phyloP scores from a whole-genome alignment of 1,140 invertebrate species.

The Eriosoma lanigerum region DNA sequence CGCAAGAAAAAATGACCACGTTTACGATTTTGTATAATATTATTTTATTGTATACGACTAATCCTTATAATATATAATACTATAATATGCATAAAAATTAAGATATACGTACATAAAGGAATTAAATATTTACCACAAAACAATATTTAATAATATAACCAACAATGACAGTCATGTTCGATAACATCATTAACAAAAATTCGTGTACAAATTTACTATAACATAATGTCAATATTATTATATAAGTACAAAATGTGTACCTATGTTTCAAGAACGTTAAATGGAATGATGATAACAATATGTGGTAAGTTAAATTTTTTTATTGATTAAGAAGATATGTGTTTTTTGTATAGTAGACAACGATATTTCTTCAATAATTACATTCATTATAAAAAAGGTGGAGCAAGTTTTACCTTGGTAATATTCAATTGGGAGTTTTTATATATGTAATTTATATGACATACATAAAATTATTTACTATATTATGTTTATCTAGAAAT shows the following conservation, averaged over 20 bases:
- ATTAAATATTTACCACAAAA: too few relatives aligned
- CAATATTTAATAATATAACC: constrained; percentile 11
- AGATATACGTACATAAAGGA: neutral
- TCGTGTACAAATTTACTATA: constrained; percentile 18
- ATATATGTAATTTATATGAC: too few relatives aligned
- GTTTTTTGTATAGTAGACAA: constrained; percentile 2
- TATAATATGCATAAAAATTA: too few relatives aligned
- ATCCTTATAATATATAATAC: too few relatives aligned
- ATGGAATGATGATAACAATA: neutral
- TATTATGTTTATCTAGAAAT: too few relatives aligned
- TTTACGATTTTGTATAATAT: constrained; percentile 3
- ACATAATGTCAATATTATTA: neutral
- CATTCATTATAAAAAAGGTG: neutral
- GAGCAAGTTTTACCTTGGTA: neutral
- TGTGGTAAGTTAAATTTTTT: neutral
- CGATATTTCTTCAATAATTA: constrained; percentile 12
- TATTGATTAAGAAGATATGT: neutral
- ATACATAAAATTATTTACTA: too few relatives aligned
- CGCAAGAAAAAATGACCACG: constrained; percentile 26
- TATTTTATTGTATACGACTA: neutral
- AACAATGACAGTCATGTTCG: constrained; percentile 18
- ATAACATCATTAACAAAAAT: constrained; percentile 1
- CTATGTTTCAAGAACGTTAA: neutral
- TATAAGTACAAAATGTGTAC: neutral
- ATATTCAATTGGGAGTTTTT: too few relatives aligned